These are phyloP conservation scores for Amblyornis subalaris DNA, from an alignment of 2,113 vertebrate genomes.

Conservation along the genomic window DNA sequence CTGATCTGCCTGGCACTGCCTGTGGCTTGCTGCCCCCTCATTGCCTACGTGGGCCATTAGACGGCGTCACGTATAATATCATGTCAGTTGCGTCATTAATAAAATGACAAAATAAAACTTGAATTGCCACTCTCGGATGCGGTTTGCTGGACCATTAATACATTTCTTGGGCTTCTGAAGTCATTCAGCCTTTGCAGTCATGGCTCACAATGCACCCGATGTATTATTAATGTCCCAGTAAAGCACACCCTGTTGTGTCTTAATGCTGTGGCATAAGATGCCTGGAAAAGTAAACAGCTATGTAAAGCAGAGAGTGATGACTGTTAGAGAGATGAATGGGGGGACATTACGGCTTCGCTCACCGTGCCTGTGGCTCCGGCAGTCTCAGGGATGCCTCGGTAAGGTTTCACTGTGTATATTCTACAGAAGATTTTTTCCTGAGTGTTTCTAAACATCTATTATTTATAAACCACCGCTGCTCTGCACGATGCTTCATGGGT, in stretches of 20 bases:
- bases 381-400: constrained; percentile 14
- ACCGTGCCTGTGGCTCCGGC: constrained; percentile 23
- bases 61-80: background rate
- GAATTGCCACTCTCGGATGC: constrained; percentile 65
- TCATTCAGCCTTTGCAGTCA: constrained; percentile 67
- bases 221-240: constrained; percentile 70
- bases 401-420: background rate
- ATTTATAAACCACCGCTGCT: constrained; percentile 27
- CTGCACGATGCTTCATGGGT: background rate
- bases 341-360: background rate
- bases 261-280: constrained; percentile 57
- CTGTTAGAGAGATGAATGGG: constrained; percentile 49
- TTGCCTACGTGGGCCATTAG: background rate
- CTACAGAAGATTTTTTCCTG: background rate
- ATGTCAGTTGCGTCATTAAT: constrained; percentile 59
- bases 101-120: constrained; percentile 67
- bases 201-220: constrained; percentile 61
- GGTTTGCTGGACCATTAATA: constrained; percentile 62
- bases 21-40: background rate
- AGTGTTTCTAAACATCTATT: constrained; percentile 34
- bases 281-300: constrained; percentile 64
- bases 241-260: constrained; percentile 69
- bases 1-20: background rate
- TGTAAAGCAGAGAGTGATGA: constrained; percentile 45
- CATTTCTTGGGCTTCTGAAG: constrained; percentile 65